Evolutionary conservation across 2,888 invertebrate species (phyloP).

Genomic region (Gisinianus flammeolus): DNA sequence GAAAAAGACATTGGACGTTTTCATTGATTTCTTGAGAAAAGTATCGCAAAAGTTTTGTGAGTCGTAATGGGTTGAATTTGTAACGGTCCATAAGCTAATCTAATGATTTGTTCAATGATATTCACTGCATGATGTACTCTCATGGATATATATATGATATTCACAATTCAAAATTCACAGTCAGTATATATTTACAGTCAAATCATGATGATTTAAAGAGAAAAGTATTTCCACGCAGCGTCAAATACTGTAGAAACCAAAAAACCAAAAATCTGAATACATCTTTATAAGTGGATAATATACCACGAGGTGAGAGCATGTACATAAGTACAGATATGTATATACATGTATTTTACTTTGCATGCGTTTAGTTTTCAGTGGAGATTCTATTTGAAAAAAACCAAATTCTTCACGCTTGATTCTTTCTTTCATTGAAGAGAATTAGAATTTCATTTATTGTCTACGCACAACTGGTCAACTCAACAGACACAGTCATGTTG

Average conservation of each 20-base stretch:
- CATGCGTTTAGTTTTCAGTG: too few species aligned
- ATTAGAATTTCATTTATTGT: constrained; percentile 17
- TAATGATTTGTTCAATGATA: not conserved
- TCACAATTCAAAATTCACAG: not conserved
- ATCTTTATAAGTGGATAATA: not conserved
- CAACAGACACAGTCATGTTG: not conserved
- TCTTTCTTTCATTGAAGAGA: too few species aligned
- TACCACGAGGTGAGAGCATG: not conserved
- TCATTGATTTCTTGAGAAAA: not conserved
- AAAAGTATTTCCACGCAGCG: not conserved
- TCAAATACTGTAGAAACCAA: not conserved
- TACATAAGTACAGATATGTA: not conserved
- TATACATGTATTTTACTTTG: too few species aligned
- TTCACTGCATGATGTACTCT: not conserved
- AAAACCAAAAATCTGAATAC: not conserved
- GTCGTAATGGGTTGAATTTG: not conserved
- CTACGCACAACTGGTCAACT: constrained; percentile 13
- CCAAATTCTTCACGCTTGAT: not conserved
- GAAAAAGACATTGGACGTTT: too few species aligned
- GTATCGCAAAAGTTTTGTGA: not conserved
- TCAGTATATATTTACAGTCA: not conserved
- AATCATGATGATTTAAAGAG: not conserved
- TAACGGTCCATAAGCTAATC: not conserved
- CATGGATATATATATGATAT: not conserved
- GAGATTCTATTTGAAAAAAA: not conserved